Evolutionary conservation across 2,797 vertebrate species (phyloP), one percentile per base, ranked within the genome.

Genomic region (Sebastes itinus): DNA sequence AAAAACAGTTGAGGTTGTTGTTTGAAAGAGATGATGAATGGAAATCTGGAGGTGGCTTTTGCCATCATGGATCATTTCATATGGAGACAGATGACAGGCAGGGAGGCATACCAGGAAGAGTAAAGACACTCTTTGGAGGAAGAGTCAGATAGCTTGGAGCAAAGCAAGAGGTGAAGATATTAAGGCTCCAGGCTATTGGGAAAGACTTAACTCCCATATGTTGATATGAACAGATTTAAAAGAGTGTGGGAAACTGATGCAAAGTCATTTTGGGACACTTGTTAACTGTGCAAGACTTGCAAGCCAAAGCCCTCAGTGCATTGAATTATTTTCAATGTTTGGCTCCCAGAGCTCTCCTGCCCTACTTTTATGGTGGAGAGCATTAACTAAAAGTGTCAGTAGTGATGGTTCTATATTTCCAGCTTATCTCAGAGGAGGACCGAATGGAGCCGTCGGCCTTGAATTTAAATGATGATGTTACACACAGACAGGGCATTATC

Each of bases 291-390:
- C n/a, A 74, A 78, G 80, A 72, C 74, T 85, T 72, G 76, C 67
- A 78, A 81, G 83, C 58, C 38, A 71, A 81, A 87, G 77, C 81
- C 72, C 58, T 80, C 56, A 70, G 75, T 80, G 78, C 65, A 67
- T 75, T 87, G 62, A 89, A 86, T 90, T 83, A 78, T 91, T 90
- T 88, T 82, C 80, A 82, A 60, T 79, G 80, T 89, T 90, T 87
- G 70, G 61, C 86, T 89, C 82, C 87, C 86, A 81, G 72, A 81
- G 82, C 79, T 86, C 88, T 83, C 13, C 1, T 90, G 89, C 63
- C 92, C 92, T 86, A 90, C 77, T 91, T 92, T 88, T 73, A 83
- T 74, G 74, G 61, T 68, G 70, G 68, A 77, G 78, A 87, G 83
- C 86, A 78, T 90, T 86, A 86, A 86, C 83, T 88, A 73, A 84